Evolutionary conservation across 1,140 invertebrate genomes (phyloP).

Genomic region (Melitaea cinxia): DNA sequence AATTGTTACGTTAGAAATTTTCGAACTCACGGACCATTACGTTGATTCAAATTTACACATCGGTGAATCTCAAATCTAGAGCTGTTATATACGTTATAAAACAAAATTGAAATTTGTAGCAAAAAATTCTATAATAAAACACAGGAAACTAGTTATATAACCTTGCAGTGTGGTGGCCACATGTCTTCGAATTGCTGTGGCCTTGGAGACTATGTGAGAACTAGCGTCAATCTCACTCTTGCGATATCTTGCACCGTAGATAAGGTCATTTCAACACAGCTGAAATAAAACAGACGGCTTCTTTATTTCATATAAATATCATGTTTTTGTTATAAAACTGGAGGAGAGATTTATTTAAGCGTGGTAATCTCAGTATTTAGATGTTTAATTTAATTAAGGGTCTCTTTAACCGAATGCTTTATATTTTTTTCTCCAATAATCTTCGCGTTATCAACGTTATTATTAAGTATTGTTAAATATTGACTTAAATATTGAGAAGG

Average conservation of each 20-base stretch:
- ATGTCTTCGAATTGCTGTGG: slow-evolving; percentile 57
- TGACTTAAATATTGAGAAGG: not conserved
- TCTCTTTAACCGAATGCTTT: too few species aligned
- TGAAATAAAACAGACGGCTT: not conserved
- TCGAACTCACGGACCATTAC: not conserved
- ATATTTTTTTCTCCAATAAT: too few species aligned
- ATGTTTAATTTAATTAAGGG: too few species aligned
- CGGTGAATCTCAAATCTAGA: not conserved
- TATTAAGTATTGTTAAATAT: not conserved
- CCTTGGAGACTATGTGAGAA: slow-evolving; percentile 61
- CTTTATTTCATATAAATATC: not conserved
- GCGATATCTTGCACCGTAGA: slow-evolving; percentile 32
- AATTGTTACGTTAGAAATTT: not conserved
- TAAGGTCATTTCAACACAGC: slow-evolving; percentile 31
- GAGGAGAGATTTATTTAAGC: too few species aligned
- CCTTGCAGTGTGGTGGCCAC: slow-evolving; percentile 62
- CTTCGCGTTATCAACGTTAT: not conserved
- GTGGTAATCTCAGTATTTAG: too few species aligned
- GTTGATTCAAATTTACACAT: not conserved
- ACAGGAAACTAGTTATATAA: slow-evolving; percentile 46
- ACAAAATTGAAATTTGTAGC: slow-evolving; percentile 5
- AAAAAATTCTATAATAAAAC: slow-evolving; percentile 20
- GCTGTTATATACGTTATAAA: not conserved
- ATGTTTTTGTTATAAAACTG: too few species aligned
- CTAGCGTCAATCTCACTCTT: slow-evolving; percentile 33